Evolutionary conservation across 2,113 vertebrate species (phyloP).

Genomic region (Thamnophis sirtalis): DNA sequence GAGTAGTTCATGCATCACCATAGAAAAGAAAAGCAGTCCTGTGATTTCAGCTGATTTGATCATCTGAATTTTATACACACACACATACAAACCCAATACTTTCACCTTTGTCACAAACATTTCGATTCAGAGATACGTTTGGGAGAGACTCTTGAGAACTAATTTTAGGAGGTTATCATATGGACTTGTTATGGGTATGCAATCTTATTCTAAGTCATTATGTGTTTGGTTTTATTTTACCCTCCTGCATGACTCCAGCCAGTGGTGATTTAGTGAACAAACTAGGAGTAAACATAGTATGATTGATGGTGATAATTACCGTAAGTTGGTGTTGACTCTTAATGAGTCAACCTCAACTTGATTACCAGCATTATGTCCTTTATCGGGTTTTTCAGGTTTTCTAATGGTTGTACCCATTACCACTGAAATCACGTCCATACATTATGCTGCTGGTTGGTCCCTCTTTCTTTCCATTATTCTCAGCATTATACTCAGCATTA

Average conservation of each 20-base stretch:
- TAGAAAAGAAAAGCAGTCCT: neutral
- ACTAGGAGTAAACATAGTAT: neutral
- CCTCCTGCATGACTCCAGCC: neutral
- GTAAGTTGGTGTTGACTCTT: neutral
- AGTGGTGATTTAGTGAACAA: neutral
- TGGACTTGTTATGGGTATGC: neutral
- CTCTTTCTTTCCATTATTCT: neutral
- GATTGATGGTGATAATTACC: neutral
- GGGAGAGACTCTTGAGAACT: neutral
- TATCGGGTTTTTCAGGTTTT: neutral
- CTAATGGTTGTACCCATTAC: neutral
- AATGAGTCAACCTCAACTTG: neutral
- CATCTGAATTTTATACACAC: neutral
- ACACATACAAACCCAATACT: neutral
- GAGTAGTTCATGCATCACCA: neutral
- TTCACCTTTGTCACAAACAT: neutral
- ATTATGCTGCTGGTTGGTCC: neutral
- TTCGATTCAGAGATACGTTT: neutral
- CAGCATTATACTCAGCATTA: neutral
- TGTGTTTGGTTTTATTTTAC: neutral
- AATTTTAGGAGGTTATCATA: neutral
- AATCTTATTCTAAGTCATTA: neutral
- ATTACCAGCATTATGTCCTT: neutral
- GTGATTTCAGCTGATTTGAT: neutral
- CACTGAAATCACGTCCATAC: neutral